Evolutionary conservation across 2,888 invertebrate genomes (phyloP), one percentile per base, ranked within the genome.

Genomic region (Sericinus montela): DNA sequence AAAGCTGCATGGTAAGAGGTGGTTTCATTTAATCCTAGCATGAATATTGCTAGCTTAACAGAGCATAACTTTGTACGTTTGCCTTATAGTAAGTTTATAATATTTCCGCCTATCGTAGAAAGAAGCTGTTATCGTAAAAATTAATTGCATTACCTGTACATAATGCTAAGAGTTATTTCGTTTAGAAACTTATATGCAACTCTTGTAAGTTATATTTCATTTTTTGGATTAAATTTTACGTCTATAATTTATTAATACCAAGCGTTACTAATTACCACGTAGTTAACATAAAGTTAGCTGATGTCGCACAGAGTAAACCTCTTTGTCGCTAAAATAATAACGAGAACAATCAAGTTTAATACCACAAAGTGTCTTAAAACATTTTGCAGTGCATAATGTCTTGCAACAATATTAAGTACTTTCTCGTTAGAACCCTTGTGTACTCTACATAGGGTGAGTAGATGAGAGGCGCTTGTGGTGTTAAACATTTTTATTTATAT

Each of bases 101-200:
- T 64, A 70, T 72, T 73, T 11, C 32, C 32, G 10, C 71, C 70
- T 69, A 67, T 71, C 64, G 70, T 75, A 75, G 72, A 71, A 70
- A 69, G 66, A 63, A 59, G 58, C 67, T 63, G 75, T 83, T 70
- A 78, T 74, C 77, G 70, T 81, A 79, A 82, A 80, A 76, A 76
- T 67, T 77, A 72, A 81, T 67, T 69, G 63, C 65, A 63, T 59
- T 60, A 57, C 68, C 65, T 65, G 62, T 64, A 67, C 62, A 69
- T 69, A 69, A 62, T 61, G 62, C 56, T 47, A 30, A 43, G 39
- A 49, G 54, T 56, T 56, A 53, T 45, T 44, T 40, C 13, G 11
- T 44, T 44, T 19, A 19, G 19, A 19, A 5, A 19, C 19, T 19
- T 19, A 19, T 19, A 3, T 19, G 19, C 19, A 19, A 2, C 19